A percentile compares a stretch with the other conserved stretches of the same genome.
phyloP scores from a whole-genome alignment of 2,797 vertebrate genomes.

The Hydrolagus colliei region DNA sequence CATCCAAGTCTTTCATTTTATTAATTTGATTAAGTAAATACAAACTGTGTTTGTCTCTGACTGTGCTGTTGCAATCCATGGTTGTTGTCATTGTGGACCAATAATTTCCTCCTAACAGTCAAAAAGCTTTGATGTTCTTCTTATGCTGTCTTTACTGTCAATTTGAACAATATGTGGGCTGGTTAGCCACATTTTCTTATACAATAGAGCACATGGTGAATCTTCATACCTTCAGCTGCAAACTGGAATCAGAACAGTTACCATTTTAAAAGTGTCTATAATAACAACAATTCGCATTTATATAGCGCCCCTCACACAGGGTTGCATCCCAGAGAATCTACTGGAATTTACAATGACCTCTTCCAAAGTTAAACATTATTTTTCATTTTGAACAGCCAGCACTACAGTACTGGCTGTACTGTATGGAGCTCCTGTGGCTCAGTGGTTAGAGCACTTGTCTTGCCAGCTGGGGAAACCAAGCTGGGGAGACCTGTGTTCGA shows the following conservation, averaged over 20 bases:
- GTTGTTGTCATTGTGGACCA: neutral
- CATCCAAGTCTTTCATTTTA: conserved; percentile 73
- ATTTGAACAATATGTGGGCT: neutral
- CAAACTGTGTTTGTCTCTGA: conserved; percentile 64
- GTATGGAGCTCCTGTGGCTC: no score
- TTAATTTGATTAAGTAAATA: conserved; percentile 72
- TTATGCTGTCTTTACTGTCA: neutral
- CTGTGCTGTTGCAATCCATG: conserved; percentile 51
- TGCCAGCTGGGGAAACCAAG: no score
- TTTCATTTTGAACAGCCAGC: no score
- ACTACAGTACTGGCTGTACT: no score
- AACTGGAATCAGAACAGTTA: neutral
- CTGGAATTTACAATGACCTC: neutral
- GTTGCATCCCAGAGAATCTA: no score
- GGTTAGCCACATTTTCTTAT: no score
- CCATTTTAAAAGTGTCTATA: neutral
- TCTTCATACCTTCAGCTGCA: neutral
- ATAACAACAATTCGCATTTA: no score
- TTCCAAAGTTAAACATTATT: neutral
- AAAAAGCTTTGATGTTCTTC: neutral
- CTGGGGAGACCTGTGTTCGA: no score
- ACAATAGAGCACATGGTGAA: no score
- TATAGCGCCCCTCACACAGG: no score
- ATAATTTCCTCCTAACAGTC: no score
- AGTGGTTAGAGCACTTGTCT: no score